Base-by-base conservation (phyloP, 2,797 vertebrate species). In the Poecilia wingei region DNA sequence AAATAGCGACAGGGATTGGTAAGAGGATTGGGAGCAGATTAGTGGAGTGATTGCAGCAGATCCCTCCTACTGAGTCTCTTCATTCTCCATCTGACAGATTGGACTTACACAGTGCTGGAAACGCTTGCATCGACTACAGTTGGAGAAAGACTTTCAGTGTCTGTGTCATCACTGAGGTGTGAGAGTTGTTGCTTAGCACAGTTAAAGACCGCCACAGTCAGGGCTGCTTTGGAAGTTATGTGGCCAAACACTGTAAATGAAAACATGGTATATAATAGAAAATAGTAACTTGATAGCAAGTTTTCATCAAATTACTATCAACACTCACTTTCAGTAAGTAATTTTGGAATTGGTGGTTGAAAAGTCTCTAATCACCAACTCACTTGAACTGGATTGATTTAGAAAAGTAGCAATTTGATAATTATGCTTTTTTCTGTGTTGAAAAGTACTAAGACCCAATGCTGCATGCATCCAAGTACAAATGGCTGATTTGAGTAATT, bases 21-120 rank as follows among this genome's bases (percentile, higher is more conserved):
- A 95, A 96, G 95, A 96, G 95, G 96, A 96, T 96, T 96, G 87
- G 82, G 85, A 90, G 81, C 89, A 95, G 95, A 96, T 96, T 96
- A 96, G 86, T 89, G 82, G 77, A 73, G 85, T 88, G 93, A 94
- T 95, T 89, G 94, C 87, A 78, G 80, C 75, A 83, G 86, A 81
- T 79, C 82, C 71, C 49, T 79, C 78, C 72, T 68, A 61, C 70
- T 45, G 9, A 53, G 81, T 64, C 64, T 66, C 64, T 68, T 41
- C 64, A 41, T 68, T 68, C 66, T 83, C 43, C 51, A 36, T 45
- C 51, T 33, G 59, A 85, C 80, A 74, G 72, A 81, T 78, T 33
- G 51, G 73, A 80, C 79, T 33, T 46, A 80, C 33, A 71, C 72
- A 41, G 64, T 64, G 61, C 16, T 64, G 61, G 33, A 64, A 64